Base-by-base conservation (phyloP, 1,140 invertebrate species). In the Dryas iulia region DNA sequence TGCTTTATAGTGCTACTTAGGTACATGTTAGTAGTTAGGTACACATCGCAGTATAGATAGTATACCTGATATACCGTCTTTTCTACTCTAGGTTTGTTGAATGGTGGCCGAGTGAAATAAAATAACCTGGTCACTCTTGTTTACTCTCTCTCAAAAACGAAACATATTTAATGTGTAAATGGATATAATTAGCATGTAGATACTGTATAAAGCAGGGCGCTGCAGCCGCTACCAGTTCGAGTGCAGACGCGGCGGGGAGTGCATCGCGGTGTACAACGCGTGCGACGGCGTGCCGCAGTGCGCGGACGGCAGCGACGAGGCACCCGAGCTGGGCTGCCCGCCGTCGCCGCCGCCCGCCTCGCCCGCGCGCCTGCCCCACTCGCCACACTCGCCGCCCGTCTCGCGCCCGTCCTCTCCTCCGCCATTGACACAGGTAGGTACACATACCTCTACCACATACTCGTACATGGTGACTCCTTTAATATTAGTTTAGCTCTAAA, bases 251-350 rank as follows among this genome's bases (percentile, higher is more conserved):
- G 95, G 95, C 24, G 94, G 95, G 24, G 98, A 99, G 84, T 99
- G 98, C 82, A 98, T 99, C 74, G 97, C 97, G 1, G 96, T 98
- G 73, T 98, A 99, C 86, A 98, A 99, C 87, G 97, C 96, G 2
- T 99, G 98, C 82, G 97, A 99, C 92, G 98, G 97, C 26, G 97
- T 98, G 64, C 95, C 96, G 10, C 97, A 99, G 87, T 99, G 98
- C 92, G 93, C 95, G 2, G 98, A 99, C 93, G 97, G 95, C 66
- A 97, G 96, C 84, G 97, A 98, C 81, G 97, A 98, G 91, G 96
- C 95, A 56, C 93, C 94, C 11, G 96, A 97, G 86, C 93, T 98
- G 62, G 94, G 94, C 24, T 97, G 96, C 88, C 96, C 96, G 83
- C 87, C 87, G 31, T 80, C 92, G 21, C 89, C 90, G 0, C 54